Base-by-base conservation (phyloP, 2,113 vertebrate genomes). In the Ranitomeya variabilis region DNA sequence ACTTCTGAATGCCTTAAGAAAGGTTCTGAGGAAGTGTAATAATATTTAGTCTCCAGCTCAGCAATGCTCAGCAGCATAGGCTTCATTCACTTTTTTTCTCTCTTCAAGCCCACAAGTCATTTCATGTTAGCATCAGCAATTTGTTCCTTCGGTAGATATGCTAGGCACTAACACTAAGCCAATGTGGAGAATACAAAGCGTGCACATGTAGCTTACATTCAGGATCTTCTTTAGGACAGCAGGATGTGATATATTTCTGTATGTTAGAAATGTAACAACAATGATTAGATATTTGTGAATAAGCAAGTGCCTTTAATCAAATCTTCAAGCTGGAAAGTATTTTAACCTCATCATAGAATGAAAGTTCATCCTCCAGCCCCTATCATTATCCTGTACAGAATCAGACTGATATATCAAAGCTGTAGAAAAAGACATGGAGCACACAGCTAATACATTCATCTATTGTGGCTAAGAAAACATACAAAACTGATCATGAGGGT, bases 91-190 rank as follows among this genome's bases (percentile, higher is more conserved):
- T 10, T 62, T 13, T 13, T 66, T 62, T 9, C 11, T 11, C 7
- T 8, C 60, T 66, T 51, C 18, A 51, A 64, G 26, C 19, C 60
- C 31, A 83, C 80, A 31, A 64, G 80, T 83, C 60, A 83, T 66
- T 51, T 66, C 59, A 83, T 51, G 60, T 83, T 60, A n/a, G 55
- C 31, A n/a, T 21, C 31, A 83, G 37, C 31, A 78, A 79, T 79
- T 23, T 83, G 18, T 51, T 83, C 26, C 80, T 83, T 83, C 66
- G 66, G 80, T 18, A 66, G 15, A 82, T 64, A 45, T 19, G 14
- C 31, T 45, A 76, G 73, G 37, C 21, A 6, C 7, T 15, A 37
- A 45, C 13, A 14, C 26, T 71, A 45, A 74, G 19, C 16, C 45
- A 76, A 76, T 52, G 21, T 76, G 12, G 16, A 21, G 73, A 52